Evolutionary conservation across 1,140 invertebrate genomes (phyloP).

Genomic region (Geopemphigus sp.): DNA sequence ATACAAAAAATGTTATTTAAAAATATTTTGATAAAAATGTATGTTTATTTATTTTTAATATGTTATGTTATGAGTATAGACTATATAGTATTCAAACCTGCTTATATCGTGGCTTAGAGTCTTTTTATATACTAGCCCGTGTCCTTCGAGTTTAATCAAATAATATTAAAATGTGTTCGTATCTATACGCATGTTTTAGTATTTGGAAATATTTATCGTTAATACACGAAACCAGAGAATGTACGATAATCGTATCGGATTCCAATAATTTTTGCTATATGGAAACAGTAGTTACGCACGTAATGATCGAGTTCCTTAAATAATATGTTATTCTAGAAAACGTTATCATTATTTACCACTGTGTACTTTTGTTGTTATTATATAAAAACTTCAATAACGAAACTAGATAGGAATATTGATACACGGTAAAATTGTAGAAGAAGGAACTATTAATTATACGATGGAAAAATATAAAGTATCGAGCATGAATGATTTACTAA

Average conservation of each 20-base stretch:
- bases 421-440: conserved; percentile 6
- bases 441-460: neutral
- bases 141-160: neutral
- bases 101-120: too few species aligned
- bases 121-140: neutral
- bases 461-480: neutral
- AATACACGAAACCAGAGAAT: conserved; percentile 10
- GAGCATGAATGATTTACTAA: neutral
- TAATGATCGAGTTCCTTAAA: neutral
- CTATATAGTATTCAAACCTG: too few species aligned
- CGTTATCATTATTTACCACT: too few species aligned
- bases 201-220: conserved; percentile 8
- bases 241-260: conserved; percentile 25
- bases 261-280: conserved; percentile 34
- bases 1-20: too few species aligned
- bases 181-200: neutral
- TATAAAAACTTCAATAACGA: neutral
- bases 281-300: conserved; percentile 31
- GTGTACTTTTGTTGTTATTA: too few species aligned
- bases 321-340: too few species aligned
- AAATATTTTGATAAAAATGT: too few species aligned
- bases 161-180: too few species aligned
- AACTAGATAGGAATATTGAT: conserved; percentile 25
- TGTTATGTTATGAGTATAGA: too few species aligned
- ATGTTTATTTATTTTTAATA: too few species aligned